Conservation (phyloP, 30 jellyfish, hydroid and myxozoan species). For the Pelagia noctiluca region DNA sequence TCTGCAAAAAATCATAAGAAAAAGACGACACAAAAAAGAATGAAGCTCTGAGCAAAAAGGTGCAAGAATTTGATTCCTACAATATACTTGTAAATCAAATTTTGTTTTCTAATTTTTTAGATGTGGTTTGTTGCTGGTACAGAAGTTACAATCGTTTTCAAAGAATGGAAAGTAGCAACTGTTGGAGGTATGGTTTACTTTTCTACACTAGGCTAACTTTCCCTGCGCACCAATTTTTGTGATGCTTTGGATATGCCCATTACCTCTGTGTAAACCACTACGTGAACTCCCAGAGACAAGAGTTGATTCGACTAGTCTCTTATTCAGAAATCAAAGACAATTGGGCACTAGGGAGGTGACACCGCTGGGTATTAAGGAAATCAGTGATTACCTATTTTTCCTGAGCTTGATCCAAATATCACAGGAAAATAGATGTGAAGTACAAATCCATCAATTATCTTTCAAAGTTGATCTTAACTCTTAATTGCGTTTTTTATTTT, state of each 20-base stretch:
- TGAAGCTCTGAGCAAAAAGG: too few relatives aligned
- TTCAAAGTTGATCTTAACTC: neutral
- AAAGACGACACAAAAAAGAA: too few relatives aligned
- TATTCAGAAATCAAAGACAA: too few relatives aligned
- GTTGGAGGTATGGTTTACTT: constrained; percentile 61
- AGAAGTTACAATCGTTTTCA: constrained; percentile 67
- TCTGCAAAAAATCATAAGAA: too few relatives aligned
- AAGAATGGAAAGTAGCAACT: constrained; percentile 68
- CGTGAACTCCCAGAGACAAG: too few relatives aligned
- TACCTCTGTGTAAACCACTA: too few relatives aligned
- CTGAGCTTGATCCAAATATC: neutral
- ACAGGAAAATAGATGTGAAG: neutral
- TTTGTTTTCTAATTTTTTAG: constrained; percentile 33
- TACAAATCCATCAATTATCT: neutral
- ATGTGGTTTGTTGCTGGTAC: constrained; percentile 78
- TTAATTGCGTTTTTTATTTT: neutral
- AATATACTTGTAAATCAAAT: too few relatives aligned
- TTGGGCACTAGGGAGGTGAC: too few relatives aligned
- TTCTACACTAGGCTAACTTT: constrained; percentile 4
- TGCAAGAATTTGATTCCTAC: too few relatives aligned
- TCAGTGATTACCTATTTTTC: constrained; percentile 10
- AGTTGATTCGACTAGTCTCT: too few relatives aligned
- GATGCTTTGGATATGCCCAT: constrained; percentile 11
- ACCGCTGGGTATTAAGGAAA: too few relatives aligned
- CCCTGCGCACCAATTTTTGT: constrained; percentile 29